Percentiles rank a stretch among this genome's conserved stretches.
Evolutionary conservation across 2,888 invertebrate genomes (phyloP).

Genomic region (Metalampra italica): DNA sequence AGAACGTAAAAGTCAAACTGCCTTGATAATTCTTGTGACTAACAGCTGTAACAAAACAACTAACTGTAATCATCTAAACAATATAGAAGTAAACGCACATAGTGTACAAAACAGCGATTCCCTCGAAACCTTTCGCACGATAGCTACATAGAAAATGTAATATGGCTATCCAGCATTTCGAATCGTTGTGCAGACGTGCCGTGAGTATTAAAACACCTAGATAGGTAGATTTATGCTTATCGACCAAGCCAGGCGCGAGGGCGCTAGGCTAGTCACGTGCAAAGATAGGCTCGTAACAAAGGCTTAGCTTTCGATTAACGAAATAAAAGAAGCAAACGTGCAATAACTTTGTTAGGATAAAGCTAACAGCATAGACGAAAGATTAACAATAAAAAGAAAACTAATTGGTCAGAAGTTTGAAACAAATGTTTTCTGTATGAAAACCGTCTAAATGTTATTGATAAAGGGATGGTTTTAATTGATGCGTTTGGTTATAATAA

Average conservation of each 20-base stretch:
- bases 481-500: too few relatives aligned
- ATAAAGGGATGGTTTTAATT: too few relatives aligned
- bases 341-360: not conserved
- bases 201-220: constrained; percentile 32
- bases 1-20: too few relatives aligned
- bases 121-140: constrained; percentile 11
- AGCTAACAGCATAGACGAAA: too few relatives aligned
- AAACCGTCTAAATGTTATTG: too few relatives aligned
- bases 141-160: constrained; percentile 16
- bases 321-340: not conserved
- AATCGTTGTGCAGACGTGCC: constrained; percentile 43
- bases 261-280: constrained; percentile 47
- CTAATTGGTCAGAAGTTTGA: too few relatives aligned
- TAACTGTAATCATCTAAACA: not conserved
- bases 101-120: constrained; percentile 4
- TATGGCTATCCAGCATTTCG: constrained; percentile 48
- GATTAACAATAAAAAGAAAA: too few relatives aligned
- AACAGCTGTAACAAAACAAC: too few relatives aligned
- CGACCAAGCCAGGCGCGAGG: constrained; percentile 23
- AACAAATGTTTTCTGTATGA: too few relatives aligned
- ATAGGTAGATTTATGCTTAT: constrained; percentile 14
- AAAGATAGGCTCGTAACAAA: constrained; percentile 32
- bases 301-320: constrained; percentile 17
- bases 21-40: too few relatives aligned
- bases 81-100: not conserved